These are phyloP conservation scores for Gambelia wislizenii DNA, from an alignment of 2,797 vertebrate species.

Conservation along the genomic window DNA sequence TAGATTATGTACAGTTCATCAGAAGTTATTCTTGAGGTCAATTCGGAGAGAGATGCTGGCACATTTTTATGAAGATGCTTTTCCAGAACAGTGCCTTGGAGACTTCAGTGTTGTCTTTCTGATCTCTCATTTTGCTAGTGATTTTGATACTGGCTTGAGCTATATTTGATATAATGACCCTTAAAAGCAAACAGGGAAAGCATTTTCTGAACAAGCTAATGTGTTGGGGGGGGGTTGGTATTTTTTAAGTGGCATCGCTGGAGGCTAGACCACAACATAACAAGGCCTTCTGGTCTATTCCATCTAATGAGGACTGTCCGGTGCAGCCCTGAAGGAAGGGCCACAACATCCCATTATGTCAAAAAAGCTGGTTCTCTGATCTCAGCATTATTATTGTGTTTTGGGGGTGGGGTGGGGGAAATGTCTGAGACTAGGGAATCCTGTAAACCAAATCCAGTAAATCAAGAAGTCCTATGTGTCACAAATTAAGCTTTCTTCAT, in stretches of 20 bases:
- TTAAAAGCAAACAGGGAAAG: conserved; percentile 46
- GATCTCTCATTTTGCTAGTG: conserved; percentile 51
- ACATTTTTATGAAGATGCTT: conserved; percentile 59
- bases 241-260: conserved; percentile 14
- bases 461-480: conserved; percentile 37
- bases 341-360: background rate
- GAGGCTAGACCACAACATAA: conserved; percentile 36
- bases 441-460: conserved; percentile 59
- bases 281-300: conserved; percentile 41
- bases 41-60: conserved; percentile 45
- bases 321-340: background rate
- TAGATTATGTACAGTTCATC: conserved; percentile 36
- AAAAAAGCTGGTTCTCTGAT: background rate
- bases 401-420: background rate
- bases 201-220: conserved; percentile 46
- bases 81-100: conserved; percentile 57
- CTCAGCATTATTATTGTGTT: background rate
- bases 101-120: conserved; percentile 50
- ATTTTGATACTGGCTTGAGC: conserved; percentile 66
- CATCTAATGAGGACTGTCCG: conserved; percentile 58
- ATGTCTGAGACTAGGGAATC: conserved; percentile 31
- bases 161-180: conserved; percentile 67
- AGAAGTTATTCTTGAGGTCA: conserved; percentile 47
- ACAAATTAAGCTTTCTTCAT: background rate
- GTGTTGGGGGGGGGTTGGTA: background rate